Evolutionary conservation across 2,113 vertebrate genomes (phyloP), one percentile per base, ranked within the genome.

Genomic region (Apus apus): DNA sequence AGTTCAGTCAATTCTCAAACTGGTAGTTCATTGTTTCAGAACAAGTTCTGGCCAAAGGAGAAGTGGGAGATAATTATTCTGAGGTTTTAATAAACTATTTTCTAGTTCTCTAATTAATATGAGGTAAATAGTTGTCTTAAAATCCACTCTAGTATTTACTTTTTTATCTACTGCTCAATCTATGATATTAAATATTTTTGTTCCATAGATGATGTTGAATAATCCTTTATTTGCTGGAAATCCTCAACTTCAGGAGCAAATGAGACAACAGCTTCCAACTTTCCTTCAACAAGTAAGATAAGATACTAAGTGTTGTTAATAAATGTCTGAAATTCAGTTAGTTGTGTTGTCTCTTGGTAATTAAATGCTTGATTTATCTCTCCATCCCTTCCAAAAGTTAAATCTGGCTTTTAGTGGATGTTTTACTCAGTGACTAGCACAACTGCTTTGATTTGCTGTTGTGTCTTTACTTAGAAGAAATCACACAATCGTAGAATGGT

Each of bases 171-270:
- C 36, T 87, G 45, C 51, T 87, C 87, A 36, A 77, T 82, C 56
- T 8, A 68, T 96, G 95, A 96, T 97, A 94, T 93, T 93, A 95
- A 94, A 96, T 94, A 97, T 97, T 82, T 87, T 97, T 97, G 96
- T 86, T 84, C 89, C 97, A 95, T 97, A 99, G 99, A 98, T 99
- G 98, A 97, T 99, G 97, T 97, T 99, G 96, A 99, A 98, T 97
- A 98, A 99, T 88, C 98, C 98, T 87, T 96, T 99, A 97, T 98
- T 99, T 98, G 98, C 98, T 97, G 98, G 98, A 95, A 98, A 99
- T 96, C 98, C 98, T 97, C 98, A 98, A 93, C 98, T 99, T 90
- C 98, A 99, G 97, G 98, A 98, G 94, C 98, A 99, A 98, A 98
- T 99, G 97, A 98, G 98, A 97, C 98, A 98, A 94, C 98, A 99